These are phyloP conservation scores for Drosophila miranda DNA, from an alignment of 1,140 invertebrate species.

Conservation along the genomic window DNA sequence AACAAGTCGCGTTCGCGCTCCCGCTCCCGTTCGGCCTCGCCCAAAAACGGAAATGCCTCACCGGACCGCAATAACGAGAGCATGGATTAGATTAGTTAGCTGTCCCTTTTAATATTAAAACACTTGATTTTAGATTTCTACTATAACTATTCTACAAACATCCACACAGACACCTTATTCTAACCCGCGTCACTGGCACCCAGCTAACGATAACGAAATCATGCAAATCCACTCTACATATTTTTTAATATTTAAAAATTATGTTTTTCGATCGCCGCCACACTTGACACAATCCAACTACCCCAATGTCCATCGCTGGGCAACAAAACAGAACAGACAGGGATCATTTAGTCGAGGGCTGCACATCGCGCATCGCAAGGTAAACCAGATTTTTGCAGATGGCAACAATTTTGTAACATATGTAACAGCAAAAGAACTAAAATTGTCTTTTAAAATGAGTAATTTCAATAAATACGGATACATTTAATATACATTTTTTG, in stretches of 20 bases:
- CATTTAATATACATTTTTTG: constrained; percentile 17
- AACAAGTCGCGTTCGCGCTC: constrained; percentile 83
- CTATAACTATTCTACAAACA: constrained; percentile 59
- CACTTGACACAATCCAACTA: constrained; percentile 14
- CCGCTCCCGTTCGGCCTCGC: constrained; percentile 72
- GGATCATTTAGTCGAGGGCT: constrained; percentile 5
- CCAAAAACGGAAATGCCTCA: constrained; percentile 83
- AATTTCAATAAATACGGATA: constrained; percentile 67
- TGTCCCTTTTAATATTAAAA: constrained; percentile 71
- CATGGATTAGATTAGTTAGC: constrained; percentile 79
- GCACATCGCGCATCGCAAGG: constrained; percentile 7
- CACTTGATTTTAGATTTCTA: constrained; percentile 74
- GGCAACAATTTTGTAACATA: constrained; percentile 29
- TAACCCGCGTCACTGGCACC: constrained; percentile 18
- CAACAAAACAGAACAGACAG: constrained; percentile 13
- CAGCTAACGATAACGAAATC: constrained; percentile 22
- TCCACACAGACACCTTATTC: constrained; percentile 61
- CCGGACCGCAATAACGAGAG: constrained; percentile 79
- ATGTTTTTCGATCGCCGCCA: constrained; percentile 27
- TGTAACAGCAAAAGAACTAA: constrained; percentile 23
- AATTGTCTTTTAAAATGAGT: constrained; percentile 48
- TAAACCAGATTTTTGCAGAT: constrained; percentile 12
- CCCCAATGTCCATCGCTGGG: not conserved
- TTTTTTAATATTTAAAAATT: constrained; percentile 67
- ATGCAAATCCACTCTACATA: constrained; percentile 43